Base-by-base conservation (phyloP, 2,888 invertebrate species). In the Drosophila anomalata region DNA sequence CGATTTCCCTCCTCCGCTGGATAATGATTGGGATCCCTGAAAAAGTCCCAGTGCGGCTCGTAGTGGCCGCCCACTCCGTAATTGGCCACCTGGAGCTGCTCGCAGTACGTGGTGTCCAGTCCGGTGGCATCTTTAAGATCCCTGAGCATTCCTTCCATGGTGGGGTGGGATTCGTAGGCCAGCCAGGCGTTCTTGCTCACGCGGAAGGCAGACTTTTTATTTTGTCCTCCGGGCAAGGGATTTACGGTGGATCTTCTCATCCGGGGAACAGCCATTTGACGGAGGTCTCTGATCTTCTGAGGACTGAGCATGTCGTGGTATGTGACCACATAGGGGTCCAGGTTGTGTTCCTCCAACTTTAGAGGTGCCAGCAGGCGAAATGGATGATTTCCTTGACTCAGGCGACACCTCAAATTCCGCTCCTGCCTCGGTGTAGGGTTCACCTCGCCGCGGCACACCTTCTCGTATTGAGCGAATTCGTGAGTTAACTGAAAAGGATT, bases 51-150 rank as follows among this genome's bases (percentile, higher is more conserved):
- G 92, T 99, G 99, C n/a, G 99, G 99, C 89, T 98, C 99, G 91
- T 99, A 99, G 91, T 99, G 99, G 0, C 99, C 99, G 8, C 99
- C 99, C 76, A 99, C 96, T 14, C 99, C 99, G 92, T 99, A 99
- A 93, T 99, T 99, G 80, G 98, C 99, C 57, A 99, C 97, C 93
- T 99, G 99, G 76, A 99, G 93, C 89, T 99, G 97, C 92, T 99
- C 99, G 5, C 94, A 94, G 24, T 93, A 94, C 22, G 92, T 92
- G 91, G 94, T 92, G 29, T 93, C 92, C 54, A 95, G 89, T 5
- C 93, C 93, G n/a, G 94, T 94, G 67, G 94, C 89, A 66, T 92
- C 92, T 48, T 71, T 71, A 96, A 97, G 93, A 97, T 95, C 91
- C 95, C 94, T 69, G 94, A 87, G 93, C 94, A 86, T 95, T n/a